Conservation (phyloP, 2,797 vertebrate genomes). For the Novumbra hubbsi region DNA sequence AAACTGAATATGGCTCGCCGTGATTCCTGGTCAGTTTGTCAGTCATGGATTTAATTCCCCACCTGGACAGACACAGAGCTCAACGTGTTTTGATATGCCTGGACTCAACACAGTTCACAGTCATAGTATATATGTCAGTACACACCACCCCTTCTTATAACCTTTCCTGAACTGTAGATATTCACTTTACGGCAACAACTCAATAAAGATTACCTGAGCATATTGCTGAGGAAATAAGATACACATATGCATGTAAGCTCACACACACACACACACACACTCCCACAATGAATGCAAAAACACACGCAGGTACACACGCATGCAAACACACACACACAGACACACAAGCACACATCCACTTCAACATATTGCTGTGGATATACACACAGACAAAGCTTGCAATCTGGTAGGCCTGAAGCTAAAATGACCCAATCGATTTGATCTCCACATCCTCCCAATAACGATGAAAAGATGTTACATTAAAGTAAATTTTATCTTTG, state of each 20-base stretch:
- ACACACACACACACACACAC: not conserved
- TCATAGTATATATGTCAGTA: not conserved
- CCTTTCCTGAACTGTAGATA: constrained; percentile 40
- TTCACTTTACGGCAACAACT: constrained; percentile 84
- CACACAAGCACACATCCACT: constrained; percentile 5
- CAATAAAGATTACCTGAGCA: constrained; percentile 72
- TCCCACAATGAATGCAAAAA: constrained; percentile 13
- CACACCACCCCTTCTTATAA: not conserved
- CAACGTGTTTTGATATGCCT: constrained; percentile 18
- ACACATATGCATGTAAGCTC: constrained; percentile 24
- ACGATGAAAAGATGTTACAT: constrained; percentile 77
- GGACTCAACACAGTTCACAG: no score
- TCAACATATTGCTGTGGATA: constrained; percentile 12
- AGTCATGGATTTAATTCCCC: no score
- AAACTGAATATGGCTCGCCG: no score
- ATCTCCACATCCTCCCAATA: constrained; percentile 77
- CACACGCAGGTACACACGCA: constrained; percentile 16
- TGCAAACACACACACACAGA: constrained; percentile 18
- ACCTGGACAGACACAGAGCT: constrained; percentile 64
- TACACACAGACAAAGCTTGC: constrained; percentile 53
- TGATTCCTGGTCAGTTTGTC: no score
- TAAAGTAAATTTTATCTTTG: constrained; percentile 72
- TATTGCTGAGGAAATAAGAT: constrained; percentile 38
- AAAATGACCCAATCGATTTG: constrained; percentile 72
- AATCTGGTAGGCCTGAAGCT: constrained; percentile 73